Conservation (phyloP, 2,888 invertebrate species). For the Charanyca ferruginea region DNA sequence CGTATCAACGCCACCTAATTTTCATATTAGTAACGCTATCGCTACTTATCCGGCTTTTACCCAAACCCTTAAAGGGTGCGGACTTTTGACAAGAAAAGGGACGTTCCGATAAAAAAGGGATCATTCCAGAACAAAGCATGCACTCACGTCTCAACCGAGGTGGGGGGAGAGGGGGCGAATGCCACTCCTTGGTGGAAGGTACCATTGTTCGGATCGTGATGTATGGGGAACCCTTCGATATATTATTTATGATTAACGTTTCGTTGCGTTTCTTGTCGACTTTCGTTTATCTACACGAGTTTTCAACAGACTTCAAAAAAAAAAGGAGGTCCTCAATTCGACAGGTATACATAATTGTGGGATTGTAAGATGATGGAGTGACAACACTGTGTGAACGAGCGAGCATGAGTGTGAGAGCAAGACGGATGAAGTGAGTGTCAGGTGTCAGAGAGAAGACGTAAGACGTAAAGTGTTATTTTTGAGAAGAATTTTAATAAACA, state of each 20-base stretch:
- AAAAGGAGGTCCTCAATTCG: no score
- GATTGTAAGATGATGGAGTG: no score
- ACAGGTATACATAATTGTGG: no score
- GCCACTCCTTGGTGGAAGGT: slow-evolving; percentile 25
- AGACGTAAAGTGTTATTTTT: no score
- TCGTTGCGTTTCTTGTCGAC: slow-evolving; percentile 12
- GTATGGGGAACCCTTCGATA: slow-evolving; percentile 36
- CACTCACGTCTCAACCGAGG: slow-evolving; percentile 40
- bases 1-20: slow-evolving; percentile 27
- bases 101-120: slow-evolving; percentile 60
- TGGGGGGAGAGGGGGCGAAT: neutral
- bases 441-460: no score
- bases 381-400: no score
- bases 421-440: no score
- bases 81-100: slow-evolving; percentile 58
- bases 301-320: no score
- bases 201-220: slow-evolving; percentile 47
- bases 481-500: no score
- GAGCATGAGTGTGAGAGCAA: no score
- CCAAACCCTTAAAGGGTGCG: slow-evolving; percentile 42
- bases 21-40: slow-evolving; percentile 37
- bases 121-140: slow-evolving; percentile 56
- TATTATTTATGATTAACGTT: slow-evolving; percentile 55
- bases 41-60: slow-evolving; percentile 45
- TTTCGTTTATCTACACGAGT: slow-evolving; percentile 5